phyloP scores from a whole-genome alignment of 1,140 invertebrate species.

The Ips typographus region DNA sequence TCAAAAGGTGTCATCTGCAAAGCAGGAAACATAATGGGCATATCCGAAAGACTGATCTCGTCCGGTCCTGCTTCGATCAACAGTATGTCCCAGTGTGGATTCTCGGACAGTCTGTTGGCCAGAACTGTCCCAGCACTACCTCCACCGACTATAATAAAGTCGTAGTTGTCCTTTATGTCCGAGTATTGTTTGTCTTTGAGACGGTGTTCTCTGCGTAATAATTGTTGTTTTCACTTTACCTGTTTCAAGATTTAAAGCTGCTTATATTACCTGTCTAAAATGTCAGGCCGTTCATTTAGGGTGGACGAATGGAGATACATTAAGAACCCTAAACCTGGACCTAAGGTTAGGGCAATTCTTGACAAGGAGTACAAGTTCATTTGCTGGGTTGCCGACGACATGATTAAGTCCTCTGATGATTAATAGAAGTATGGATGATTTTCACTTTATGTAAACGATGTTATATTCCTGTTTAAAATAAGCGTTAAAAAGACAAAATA shows the following conservation, averaged over 20 bases:
- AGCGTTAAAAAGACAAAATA: too few species aligned
- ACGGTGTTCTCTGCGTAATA: constrained; percentile 31
- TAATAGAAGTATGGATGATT: too few species aligned
- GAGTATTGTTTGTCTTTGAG: constrained; percentile 55
- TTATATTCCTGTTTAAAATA: too few species aligned
- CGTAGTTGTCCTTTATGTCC: constrained; percentile 61
- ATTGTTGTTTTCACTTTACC: too few species aligned
- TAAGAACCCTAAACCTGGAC: constrained; percentile 63
- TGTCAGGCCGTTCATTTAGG: constrained; percentile 63
- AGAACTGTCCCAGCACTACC: constrained; percentile 82
- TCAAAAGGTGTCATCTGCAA: constrained; percentile 74
- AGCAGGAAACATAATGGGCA: constrained; percentile 73
- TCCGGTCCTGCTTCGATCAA: constrained; percentile 82
- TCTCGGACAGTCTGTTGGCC: constrained; percentile 73
- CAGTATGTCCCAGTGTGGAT: constrained; percentile 67
- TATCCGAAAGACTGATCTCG: constrained; percentile 71
- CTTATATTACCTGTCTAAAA: constrained; percentile 58
- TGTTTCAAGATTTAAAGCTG: background rate
- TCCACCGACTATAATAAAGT: constrained; percentile 78
- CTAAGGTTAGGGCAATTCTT: constrained; percentile 63
- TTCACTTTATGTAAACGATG: too few species aligned
- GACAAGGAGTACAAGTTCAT: constrained; percentile 54
- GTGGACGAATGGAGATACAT: constrained; percentile 62
- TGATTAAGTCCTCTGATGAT: too few species aligned
- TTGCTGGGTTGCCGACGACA: constrained; percentile 26